phyloP scores from a whole-genome alignment of 1,140 invertebrate genomes.

The Brachionus paranguensis region DNA sequence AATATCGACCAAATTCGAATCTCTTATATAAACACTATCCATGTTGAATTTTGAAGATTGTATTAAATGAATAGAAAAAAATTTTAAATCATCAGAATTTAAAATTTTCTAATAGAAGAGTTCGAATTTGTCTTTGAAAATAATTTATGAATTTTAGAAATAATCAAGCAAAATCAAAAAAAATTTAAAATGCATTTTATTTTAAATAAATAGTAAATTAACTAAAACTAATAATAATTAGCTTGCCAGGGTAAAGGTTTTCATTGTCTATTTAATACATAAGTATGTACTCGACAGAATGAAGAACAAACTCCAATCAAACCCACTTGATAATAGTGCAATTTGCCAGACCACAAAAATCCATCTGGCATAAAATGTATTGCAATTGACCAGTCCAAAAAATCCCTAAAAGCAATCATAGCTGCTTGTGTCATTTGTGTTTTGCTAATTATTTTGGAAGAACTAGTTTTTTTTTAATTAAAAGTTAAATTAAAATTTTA shows the following conservation, averaged over 20 bases:
- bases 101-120: background rate
- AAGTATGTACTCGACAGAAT: conserved; percentile 14
- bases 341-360: conserved; percentile 20
- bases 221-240: background rate
- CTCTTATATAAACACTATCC: conserved; percentile 32
- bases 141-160: background rate
- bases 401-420: conserved; percentile 26
- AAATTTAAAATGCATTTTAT: background rate
- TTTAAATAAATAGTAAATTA: background rate
- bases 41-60: background rate
- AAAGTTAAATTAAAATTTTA: background rate
- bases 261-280: conserved; percentile 34
- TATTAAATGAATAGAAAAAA: background rate
- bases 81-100: background rate
- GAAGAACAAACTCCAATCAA: conserved; percentile 22
- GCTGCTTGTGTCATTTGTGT: background rate
- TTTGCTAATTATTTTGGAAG: conserved; percentile 27
- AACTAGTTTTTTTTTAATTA: background rate
- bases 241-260: background rate
- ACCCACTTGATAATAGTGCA: conserved; percentile 36
- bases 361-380: conserved; percentile 38
- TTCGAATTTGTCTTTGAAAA: background rate
- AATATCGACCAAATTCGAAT: conserved; percentile 25
- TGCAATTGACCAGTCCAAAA: conserved; percentile 36
- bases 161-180: background rate